Evolutionary conservation across 1,140 invertebrate species (phyloP), one percentile per base, ranked within the genome.

Genomic region (Drosophila tristis): DNA sequence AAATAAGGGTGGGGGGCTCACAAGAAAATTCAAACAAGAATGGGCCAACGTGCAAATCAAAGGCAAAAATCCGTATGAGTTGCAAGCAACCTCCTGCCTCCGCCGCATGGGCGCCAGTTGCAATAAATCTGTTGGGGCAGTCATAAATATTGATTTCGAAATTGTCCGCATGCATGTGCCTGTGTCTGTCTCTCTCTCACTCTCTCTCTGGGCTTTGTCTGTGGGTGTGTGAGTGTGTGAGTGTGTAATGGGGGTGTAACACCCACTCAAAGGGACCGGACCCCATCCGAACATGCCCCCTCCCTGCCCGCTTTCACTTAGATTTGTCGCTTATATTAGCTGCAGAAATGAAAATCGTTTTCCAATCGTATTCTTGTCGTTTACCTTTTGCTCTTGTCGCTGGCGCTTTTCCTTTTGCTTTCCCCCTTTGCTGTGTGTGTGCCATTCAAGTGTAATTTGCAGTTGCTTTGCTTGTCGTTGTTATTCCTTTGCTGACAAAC

Each of bases 281-380:
- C 2, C 31, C 8, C 31, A 35, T 35, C 31, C 31, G 31, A 4
- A 35, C 31, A 0, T 7, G 0, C 26, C 26, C 64, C 35, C 20
- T 20, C 75, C 55, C 45, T 62, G 1, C 51, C 53, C 66, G 25
- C 43, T 62, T 56, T 68, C 49, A 72, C 72, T 73, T 87, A 84
- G 84, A 89, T 89, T 90, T 89, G 84, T 89, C 84, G 84, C 80
- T 89, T 82, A 80, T 89, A 89, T 89, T 89, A 89, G 84, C 84
- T 89, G 84, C 84, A 84, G 84, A 89, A 89, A 89, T 89, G 84
- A 89, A 89, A 89, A 89, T 89, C 84, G 84, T 84, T 89, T 89
- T 89, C 79, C 76, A 89, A 89, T 89, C 80, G 73, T 86, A 89
- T 87, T 79, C 80, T 87, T 87, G 71, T 66, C 79, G 64, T 76